Conservation (phyloP, 1,140 invertebrate species). For the Anadara kagoshimensis region DNA sequence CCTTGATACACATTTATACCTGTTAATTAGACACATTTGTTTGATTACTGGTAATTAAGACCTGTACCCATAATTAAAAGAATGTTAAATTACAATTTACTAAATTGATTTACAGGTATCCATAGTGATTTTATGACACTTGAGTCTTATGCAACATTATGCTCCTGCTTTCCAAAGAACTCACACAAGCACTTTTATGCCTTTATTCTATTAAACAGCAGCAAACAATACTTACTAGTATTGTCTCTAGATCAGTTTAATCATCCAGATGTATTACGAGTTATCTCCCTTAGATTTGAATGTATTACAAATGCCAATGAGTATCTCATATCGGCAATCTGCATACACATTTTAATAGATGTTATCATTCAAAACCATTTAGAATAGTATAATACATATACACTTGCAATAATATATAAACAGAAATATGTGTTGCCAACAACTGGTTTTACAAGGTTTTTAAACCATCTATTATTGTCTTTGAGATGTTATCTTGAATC, state of each 20-base stretch:
- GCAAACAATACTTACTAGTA: not conserved
- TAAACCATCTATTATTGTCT: not conserved
- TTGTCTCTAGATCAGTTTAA: not conserved
- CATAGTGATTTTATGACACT: not conserved
- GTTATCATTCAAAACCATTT: too few species aligned
- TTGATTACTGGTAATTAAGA: too few species aligned
- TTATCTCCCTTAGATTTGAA: not conserved
- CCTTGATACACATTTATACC: too few species aligned
- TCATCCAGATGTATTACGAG: not conserved
- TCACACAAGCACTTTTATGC: not conserved
- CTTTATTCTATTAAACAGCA: not conserved
- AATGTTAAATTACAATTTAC: too few species aligned
- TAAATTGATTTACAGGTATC: too few species aligned
- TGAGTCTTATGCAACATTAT: not conserved
- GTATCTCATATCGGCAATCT: not conserved
- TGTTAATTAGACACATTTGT: too few species aligned
- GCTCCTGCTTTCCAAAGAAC: not conserved
- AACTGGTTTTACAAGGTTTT: constrained; percentile 5
- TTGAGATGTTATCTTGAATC: too few species aligned
- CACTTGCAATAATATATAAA: too few species aligned
- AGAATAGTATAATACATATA: too few species aligned
- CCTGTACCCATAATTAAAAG: too few species aligned
- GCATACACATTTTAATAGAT: not conserved
- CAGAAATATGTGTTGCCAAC: constrained; percentile 8
- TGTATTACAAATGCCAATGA: not conserved